These are phyloP conservation scores for Buathra laborator DNA, from an alignment of 2,888 invertebrate species.

Conservation along the genomic window DNA sequence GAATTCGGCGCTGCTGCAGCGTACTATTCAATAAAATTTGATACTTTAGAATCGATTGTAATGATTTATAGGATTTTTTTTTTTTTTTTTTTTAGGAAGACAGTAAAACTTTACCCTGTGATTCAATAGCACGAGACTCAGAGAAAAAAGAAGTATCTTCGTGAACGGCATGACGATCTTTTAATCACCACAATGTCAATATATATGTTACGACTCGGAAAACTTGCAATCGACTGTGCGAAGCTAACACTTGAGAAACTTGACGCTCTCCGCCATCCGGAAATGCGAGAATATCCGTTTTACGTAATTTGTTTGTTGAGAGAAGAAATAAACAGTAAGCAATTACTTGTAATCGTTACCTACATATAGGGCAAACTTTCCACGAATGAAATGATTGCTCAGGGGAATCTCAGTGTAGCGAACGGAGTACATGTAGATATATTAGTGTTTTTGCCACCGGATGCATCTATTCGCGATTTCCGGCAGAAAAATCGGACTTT, in stretches of 20 bases:
- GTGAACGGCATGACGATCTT: conserved; percentile 27
- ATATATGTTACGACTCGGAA: conserved; percentile 14
- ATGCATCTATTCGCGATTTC: conserved; percentile 40
- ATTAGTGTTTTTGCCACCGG: not conserved
- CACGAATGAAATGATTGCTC: conserved; percentile 5
- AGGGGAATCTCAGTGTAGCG: conserved; percentile 3
- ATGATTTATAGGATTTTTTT: not conserved
- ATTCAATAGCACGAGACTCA: conserved; percentile 13
- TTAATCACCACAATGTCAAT: not conserved
- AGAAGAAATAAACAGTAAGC: conserved; percentile 27
- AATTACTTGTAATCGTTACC: conserved; percentile 27
- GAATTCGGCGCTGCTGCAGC: conserved; percentile 55
- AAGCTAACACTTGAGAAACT: not conserved
- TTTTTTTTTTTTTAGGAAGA: not conserved
- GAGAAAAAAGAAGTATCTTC: conserved; percentile 14
- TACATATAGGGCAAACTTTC: conserved; percentile 24
- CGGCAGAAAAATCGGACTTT: conserved; percentile 24
- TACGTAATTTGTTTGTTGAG: conserved; percentile 38
- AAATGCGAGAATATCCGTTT: conserved; percentile 27
- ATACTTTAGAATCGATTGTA: not conserved
- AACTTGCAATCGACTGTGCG: conserved; percentile 34
- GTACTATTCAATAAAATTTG: conserved; percentile 5
- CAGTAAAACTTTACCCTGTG: conserved; percentile 33
- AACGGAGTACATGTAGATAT: conserved; percentile 5
- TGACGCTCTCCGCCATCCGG: conserved; percentile 21